Conservation (phyloP, 1,140 invertebrate species). For the Diabrotica undecimpunctata region DNA sequence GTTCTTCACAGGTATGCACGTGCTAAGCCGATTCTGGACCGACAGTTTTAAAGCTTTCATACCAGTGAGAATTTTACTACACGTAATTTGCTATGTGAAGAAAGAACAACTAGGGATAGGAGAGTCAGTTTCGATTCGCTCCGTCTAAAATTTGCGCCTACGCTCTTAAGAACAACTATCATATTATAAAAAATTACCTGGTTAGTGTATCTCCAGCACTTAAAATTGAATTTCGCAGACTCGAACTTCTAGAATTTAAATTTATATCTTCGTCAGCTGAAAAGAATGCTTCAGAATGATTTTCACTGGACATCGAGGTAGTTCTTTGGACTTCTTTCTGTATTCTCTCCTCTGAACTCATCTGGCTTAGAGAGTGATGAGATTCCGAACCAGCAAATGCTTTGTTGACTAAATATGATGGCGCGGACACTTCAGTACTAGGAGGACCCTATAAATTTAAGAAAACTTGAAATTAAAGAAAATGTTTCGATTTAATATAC, state of each 20-base stretch:
- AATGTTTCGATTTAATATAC: not conserved
- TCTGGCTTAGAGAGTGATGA: slow-evolving; percentile 51
- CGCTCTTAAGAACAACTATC: too few relatives aligned
- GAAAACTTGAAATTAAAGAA: not conserved
- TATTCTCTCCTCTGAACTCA: slow-evolving; percentile 49
- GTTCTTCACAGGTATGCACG: too few relatives aligned
- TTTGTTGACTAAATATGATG: slow-evolving; percentile 22
- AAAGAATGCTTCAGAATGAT: slow-evolving; percentile 86
- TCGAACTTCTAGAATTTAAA: slow-evolving; percentile 60
- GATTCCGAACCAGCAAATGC: slow-evolving; percentile 50
- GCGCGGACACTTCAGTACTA: slow-evolving; percentile 23
- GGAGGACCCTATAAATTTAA: slow-evolving; percentile 20
- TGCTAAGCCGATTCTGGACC: too few relatives aligned
- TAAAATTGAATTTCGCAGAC: slow-evolving; percentile 61
- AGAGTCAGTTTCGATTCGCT: too few relatives aligned
- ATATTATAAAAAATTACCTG: slow-evolving; percentile 30
- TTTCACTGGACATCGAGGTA: slow-evolving; percentile 81
- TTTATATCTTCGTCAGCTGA: slow-evolving; percentile 82
- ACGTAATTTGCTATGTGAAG: too few relatives aligned
- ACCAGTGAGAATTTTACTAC: too few relatives aligned
- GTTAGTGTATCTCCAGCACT: slow-evolving; percentile 49
- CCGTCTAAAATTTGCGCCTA: too few relatives aligned
- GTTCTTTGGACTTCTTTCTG: slow-evolving; percentile 67
- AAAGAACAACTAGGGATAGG: too few relatives aligned
- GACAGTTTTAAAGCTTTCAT: too few relatives aligned